Percentiles rank a stretch among this genome's conserved stretches.
Conservation (phyloP, 92 coral and sea anemone species). For the Zoanthus sociatus region DNA sequence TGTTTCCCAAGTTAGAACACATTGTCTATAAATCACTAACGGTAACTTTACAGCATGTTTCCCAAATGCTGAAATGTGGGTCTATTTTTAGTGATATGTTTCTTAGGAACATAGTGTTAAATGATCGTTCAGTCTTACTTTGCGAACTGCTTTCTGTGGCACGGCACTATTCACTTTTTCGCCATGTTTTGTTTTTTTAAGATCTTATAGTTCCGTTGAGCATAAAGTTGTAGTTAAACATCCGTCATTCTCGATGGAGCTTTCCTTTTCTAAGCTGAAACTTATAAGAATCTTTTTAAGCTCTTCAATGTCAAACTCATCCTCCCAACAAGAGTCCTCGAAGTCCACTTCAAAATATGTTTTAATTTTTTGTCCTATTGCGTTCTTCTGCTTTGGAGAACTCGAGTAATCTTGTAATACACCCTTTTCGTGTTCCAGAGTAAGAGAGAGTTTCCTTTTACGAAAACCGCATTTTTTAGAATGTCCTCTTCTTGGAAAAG, state of each 20-base stretch:
- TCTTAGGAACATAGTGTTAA: not conserved
- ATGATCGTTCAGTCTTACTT: not conserved
- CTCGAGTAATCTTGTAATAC: slow-evolving; percentile 9
- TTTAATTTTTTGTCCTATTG: slow-evolving; percentile 37
- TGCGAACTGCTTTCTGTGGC: not conserved
- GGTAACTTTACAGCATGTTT: not conserved
- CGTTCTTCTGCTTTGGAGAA: not conserved
- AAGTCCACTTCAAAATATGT: slow-evolving; percentile 41
- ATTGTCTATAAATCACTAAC: not conserved
- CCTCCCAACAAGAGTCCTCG: slow-evolving; percentile 39
- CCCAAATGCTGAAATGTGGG: not conserved
- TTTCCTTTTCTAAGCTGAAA: slow-evolving; percentile 4
- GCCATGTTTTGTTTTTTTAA: not conserved
- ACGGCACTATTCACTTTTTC: not conserved
- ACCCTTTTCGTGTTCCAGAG: slow-evolving; percentile 25
- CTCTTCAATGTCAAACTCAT: slow-evolving; percentile 30
- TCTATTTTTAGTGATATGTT: too few relatives aligned
- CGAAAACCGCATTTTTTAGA: slow-evolving; percentile 7
- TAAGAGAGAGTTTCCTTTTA: slow-evolving; percentile 21
- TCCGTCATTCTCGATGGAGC: slow-evolving; percentile 19
- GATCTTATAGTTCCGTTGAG: slow-evolving; percentile 21
- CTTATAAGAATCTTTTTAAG: slow-evolving; percentile 30
- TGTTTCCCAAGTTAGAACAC: not conserved
- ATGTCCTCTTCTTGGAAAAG: slow-evolving; percentile 1
- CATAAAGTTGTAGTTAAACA: slow-evolving; percentile 37